Base-by-base conservation (phyloP, 2,888 invertebrate genomes). In the Anoncus sp. region DNA sequence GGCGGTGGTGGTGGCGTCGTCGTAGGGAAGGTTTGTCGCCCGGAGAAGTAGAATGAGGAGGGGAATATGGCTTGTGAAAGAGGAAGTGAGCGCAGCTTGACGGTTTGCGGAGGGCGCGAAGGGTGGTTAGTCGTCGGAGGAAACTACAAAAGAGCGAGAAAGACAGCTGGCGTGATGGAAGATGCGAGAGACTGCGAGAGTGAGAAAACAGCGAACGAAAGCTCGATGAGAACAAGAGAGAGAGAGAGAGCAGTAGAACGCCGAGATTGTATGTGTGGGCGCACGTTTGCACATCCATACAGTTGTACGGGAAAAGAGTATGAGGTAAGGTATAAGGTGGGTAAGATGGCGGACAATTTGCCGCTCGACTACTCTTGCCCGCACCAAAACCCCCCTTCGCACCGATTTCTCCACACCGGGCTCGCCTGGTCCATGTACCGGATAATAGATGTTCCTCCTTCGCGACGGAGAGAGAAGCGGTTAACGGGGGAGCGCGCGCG, bases 281-380 rank as follows among this genome's bases (percentile, higher is more conserved):
- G 22, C 18, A 22, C 40, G 20, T 31, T 12, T 24, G 18, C 60
- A 47, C 47, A 57, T 31, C 24, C 20, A 4, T 55, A 62, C 49
- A 69, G 47, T 53, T 69, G 45, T 35, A 62, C 43, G 74, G n/a
- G 82, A 83, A 82, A 84, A 83, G 84, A 84, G 88, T 87, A 87
- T 86, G 86, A 89, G 89, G 87, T 89, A 88, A 89, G 87, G 90
- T 89, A 90, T 90, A 90, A 90, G 90, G 90, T 90, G 89, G 90
- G 86, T 90, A 90, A 90, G 90, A 90, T 90, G 90, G 90, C 90
- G 90, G 90, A 90, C 90, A 90, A 90, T 90, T 90, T 90, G 90
- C 90, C 90, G 90, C 90, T 90, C 90, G 90, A 90, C 90, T 90
- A 90, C 90, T 88, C 88, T 89, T 87, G 85, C 87, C 89, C 90